These are phyloP conservation scores for Chaetoderma sp. DNA, from an alignment of 2,888 invertebrate genomes.

Conservation along the genomic window DNA sequence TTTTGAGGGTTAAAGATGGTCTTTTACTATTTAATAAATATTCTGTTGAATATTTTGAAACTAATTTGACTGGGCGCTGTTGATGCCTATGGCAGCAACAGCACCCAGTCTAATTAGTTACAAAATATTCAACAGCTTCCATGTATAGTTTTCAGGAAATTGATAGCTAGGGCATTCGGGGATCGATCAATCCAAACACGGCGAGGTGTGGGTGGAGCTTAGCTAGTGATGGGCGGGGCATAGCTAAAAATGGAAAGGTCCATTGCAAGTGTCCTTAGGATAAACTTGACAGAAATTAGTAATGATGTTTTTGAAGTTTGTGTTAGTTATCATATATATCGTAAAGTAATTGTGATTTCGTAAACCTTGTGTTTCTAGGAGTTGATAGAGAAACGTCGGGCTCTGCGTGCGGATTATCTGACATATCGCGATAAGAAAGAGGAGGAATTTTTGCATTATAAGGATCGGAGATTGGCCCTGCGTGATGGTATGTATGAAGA, in stretches of 20 bases:
- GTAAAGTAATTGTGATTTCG: too few species aligned
- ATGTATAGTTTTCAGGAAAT: too few species aligned
- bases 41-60: too few species aligned
- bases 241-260: neutral
- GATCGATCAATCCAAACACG: neutral
- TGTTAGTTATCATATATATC: neutral
- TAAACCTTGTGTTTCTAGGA: conserved; percentile 72
- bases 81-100: too few species aligned
- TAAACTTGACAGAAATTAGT: neutral
- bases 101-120: neutral
- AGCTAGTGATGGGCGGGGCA: neutral
- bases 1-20: too few species aligned
- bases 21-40: too few species aligned
- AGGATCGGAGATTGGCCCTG: conserved; percentile 84
- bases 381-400: conserved; percentile 89
- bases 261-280: neutral
- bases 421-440: conserved; percentile 83
- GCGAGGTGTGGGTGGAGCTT: neutral
- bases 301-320: neutral
- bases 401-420: conserved; percentile 87
- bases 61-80: too few species aligned
- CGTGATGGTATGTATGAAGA: conserved; percentile 82
- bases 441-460: conserved; percentile 80
- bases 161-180: too few species aligned
- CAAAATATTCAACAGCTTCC: too few species aligned